Base-by-base conservation (phyloP, 2,888 invertebrate genomes). In the Cryptus viduatorius region DNA sequence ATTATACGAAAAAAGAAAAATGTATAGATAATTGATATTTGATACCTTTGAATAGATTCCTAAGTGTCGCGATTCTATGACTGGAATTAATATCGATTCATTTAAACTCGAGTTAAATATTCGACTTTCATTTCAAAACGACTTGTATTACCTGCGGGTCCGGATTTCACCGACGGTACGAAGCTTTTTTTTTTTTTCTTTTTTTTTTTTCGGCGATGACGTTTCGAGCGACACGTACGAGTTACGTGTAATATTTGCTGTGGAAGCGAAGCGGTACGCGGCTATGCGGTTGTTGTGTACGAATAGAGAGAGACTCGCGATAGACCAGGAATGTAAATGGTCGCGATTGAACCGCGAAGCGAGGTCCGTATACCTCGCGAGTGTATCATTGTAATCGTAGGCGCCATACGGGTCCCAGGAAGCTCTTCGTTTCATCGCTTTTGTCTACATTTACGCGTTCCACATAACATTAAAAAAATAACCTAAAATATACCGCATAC, bases 241-340 rank as follows among this genome's bases (percentile, higher is more conserved):
- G 7, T 76, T 56, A 67, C 61, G 75, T 79, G 73, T 64, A 79
- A 53, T 68, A 61, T 50, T 42, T 69, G 31, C 56, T 76, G 42
- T 76, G 53, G 61, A 69, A 37, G 61, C 53, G 29, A n/a, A 37
- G 48, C 42, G 64, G 77, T 59, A 46, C 37, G 67, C 68, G 76
- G 8, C 29, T 31, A 16, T 61, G 53, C 10, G 37, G 50, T 37
- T 12, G 61, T 50, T 16, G 24, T 46, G 16, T 16, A 65, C 65
- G 50, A 50, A 76, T 64, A 31, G 59, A 61, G 29, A 64, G 14
- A 7, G 14, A 42, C 14, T 48, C 68, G 46, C 77, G 80, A 78
- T 81, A 42, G 71, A 68, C 68, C 48, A 69, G 31, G 71, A 84
- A 78, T 84, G 76, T 81, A 77, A 81, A 77, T 78, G 56, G 73